A percentile compares a stretch with the other conserved stretches of the same genome.
Evolutionary conservation across 2,888 invertebrate genomes (phyloP).

Genomic region (Crossocerus cetratus): DNA sequence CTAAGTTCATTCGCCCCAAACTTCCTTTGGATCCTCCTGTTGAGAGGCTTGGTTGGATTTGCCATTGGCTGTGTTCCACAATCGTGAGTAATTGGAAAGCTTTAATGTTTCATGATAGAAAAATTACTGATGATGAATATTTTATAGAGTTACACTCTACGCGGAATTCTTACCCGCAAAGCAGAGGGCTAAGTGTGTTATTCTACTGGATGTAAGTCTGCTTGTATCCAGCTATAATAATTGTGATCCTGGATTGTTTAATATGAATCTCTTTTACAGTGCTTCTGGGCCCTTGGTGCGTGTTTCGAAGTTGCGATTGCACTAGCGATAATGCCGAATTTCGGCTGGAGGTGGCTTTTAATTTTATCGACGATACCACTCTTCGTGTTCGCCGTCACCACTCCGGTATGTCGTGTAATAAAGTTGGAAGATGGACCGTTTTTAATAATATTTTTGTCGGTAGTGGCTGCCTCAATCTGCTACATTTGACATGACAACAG

Average conservation of each 20-base stretch:
- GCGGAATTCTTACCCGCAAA: slow-evolving; percentile 97
- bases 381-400: slow-evolving; percentile 88
- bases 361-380: slow-evolving; percentile 94
- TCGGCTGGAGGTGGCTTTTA: slow-evolving; percentile 94
- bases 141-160: slow-evolving; percentile 93
- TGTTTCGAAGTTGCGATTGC: slow-evolving; percentile 95
- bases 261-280: slow-evolving; percentile 78
- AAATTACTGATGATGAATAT: neutral
- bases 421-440: no score
- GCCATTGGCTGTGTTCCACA: slow-evolving; percentile 98
- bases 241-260: no score
- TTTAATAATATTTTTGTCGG: slow-evolving; percentile 77
- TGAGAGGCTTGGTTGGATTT: slow-evolving; percentile 96
- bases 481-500: slow-evolving; percentile 90
- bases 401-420: slow-evolving; percentile 84
- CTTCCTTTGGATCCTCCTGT: slow-evolving; percentile 92
- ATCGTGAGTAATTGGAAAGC: slow-evolving; percentile 84
- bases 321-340: slow-evolving; percentile 91
- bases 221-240: slow-evolving; percentile 1
- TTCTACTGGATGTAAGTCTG: slow-evolving; percentile 91
- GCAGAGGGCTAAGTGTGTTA: slow-evolving; percentile 96
- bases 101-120: neutral
- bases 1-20: slow-evolving; percentile 94
- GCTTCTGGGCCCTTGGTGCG: slow-evolving; percentile 97
- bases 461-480: slow-evolving; percentile 98